Evolutionary conservation across 2,888 invertebrate genomes (phyloP), one percentile per base, ranked within the genome.

Genomic region (Horisme vitalbata): DNA sequence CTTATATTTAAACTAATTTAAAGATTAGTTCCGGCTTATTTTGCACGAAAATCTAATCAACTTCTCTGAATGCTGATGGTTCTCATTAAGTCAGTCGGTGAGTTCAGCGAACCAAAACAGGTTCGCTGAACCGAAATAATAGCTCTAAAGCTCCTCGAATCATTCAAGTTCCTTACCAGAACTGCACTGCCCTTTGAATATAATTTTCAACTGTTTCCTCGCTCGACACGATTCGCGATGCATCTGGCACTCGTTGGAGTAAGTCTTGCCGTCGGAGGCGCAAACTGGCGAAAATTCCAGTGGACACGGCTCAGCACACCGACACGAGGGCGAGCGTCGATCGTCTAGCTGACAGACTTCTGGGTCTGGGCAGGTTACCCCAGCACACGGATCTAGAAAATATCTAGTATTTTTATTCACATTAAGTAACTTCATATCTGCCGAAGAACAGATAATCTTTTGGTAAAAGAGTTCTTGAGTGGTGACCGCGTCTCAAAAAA

Each of bases 341-440:
- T 92, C 92, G 83, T 96, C 95, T 71, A 97, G 85, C 76, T 95
- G 96, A 80, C 97, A 97, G 64, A 96, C 92, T 84, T 96, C 95
- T 15, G 95, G 94, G 59, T 94, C 93, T 6, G 94, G 92, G 79
- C 97, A 97, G 62, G 92, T 91, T 46, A 95, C 91, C 45, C 93
- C 94, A 24, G 94, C 92, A 77, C 97, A 97, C 2, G 97, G 97
- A 91, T 97, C 97, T 96, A 13, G 12, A 34, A 26, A 23, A 26
- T 0, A 34, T 10, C 5, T 18, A 5, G 18, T 5, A 6, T 18
- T 5, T 18, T 5, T n/a, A n/a, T n/a, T n/a, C n/a, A 18, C 1
- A 5, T 18, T 18, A 18, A 18, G 18, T 18, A 18, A 15, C 15
- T 15, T n/a, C n/a, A n/a, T n/a, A n/a, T n/a, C n/a, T n/a, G n/a